A percentile compares a stretch with the other conserved stretches of the same genome.
These are phyloP conservation scores for Choloepus hoffmanni DNA, from an alignment of 2,113 vertebrate genomes.

Conservation along the genomic window DNA sequence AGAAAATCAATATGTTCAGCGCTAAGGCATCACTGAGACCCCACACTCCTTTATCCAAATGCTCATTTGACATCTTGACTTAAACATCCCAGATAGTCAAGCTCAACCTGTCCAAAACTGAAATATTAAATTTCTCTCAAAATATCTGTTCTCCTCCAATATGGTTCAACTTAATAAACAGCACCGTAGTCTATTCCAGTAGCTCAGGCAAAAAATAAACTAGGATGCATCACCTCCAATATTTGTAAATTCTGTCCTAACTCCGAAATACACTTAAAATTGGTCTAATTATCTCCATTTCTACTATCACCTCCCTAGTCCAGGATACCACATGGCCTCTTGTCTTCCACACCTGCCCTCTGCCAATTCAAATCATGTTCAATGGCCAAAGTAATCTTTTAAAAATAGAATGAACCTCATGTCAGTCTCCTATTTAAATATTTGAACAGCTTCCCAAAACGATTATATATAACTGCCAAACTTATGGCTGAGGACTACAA, in stretches of 20 bases:
- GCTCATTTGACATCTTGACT: not conserved
- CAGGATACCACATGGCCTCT: not conserved
- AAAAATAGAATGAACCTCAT: not conserved
- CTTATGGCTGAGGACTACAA: not conserved
- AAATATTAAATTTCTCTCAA: not conserved
- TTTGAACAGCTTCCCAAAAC: not conserved
- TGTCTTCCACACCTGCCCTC: not conserved
- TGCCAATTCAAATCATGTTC: not conserved
- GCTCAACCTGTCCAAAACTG: not conserved
- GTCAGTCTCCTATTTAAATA: not conserved
- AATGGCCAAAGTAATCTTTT: not conserved
- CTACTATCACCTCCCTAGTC: not conserved
- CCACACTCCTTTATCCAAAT: not conserved
- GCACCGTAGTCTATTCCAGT: not conserved
- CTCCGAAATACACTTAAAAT: not conserved
- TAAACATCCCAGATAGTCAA: not conserved
- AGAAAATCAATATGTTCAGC: not conserved
- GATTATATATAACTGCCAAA: not conserved
- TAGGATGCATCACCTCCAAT: not conserved
- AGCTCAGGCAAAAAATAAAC: not conserved
- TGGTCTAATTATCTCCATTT: not conserved
- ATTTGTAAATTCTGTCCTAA: not conserved
- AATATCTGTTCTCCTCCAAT: not conserved
- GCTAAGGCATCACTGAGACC: not conserved
- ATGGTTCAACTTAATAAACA: not conserved